Percentiles rank a stretch among this genome's conserved stretches.
These are phyloP conservation scores for Trichonephila inaurata DNA, from an alignment of 1,140 invertebrate genomes.

Conservation along the genomic window DNA sequence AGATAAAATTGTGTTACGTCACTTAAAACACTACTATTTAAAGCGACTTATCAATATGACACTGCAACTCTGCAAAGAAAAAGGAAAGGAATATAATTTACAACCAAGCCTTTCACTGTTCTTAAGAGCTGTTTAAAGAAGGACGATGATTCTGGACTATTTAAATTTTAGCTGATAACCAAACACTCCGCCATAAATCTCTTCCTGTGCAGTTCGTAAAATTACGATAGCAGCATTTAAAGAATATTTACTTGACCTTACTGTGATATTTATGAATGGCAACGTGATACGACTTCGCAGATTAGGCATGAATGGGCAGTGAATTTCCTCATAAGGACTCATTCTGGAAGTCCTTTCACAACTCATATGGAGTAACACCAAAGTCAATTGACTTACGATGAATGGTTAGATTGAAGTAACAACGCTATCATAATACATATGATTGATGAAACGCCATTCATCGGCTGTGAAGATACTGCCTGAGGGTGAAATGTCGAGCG, in stretches of 20 bases:
- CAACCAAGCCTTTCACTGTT: too few relatives aligned
- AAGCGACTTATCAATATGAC: too few relatives aligned
- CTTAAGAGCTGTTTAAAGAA: background rate
- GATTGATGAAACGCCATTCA: constrained; percentile 2
- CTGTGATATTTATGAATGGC: constrained; percentile 7
- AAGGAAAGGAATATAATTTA: too few relatives aligned
- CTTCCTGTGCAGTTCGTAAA: background rate
- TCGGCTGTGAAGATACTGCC: background rate
- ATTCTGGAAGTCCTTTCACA: background rate
- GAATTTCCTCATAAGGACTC: background rate
- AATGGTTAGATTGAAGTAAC: background rate
- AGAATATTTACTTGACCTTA: constrained; percentile 8
- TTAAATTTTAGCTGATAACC: background rate
- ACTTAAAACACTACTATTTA: too few relatives aligned
- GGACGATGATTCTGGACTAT: background rate
- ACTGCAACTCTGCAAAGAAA: too few relatives aligned
- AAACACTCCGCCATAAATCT: background rate
- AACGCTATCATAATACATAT: background rate
- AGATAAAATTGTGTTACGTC: too few relatives aligned
- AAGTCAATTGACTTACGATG: constrained; percentile 34
- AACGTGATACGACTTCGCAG: background rate
- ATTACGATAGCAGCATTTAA: background rate
- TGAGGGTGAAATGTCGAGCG: background rate
- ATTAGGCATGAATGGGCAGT: background rate
- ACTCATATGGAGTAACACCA: background rate